Evolutionary conservation across 2,113 vertebrate species (phyloP).

Genomic region (Eublepharis macularius): DNA sequence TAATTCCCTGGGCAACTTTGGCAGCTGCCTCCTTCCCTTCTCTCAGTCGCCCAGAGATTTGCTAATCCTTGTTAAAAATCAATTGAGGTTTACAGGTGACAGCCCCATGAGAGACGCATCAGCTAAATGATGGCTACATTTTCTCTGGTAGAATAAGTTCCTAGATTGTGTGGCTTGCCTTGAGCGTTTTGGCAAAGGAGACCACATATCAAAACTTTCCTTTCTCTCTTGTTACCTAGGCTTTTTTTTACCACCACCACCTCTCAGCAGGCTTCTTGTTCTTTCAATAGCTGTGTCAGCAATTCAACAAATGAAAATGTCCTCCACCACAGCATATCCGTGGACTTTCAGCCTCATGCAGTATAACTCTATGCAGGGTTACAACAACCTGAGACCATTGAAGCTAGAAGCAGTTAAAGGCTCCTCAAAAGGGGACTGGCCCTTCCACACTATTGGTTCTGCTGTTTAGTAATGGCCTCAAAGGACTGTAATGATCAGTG

Average conservation of each 20-base stretch:
- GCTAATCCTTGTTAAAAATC: not conserved
- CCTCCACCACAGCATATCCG: not conserved
- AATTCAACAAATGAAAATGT: not conserved
- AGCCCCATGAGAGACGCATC: not conserved
- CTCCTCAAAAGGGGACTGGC: not conserved
- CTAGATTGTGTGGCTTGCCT: not conserved
- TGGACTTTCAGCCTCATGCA: not conserved
- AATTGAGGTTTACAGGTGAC: not conserved
- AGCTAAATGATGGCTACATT: not conserved
- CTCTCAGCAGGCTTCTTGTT: not conserved
- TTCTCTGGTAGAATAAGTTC: not conserved
- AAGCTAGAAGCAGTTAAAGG: not conserved
- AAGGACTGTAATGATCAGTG: no score
- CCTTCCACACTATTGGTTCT: not conserved
- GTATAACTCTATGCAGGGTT: no score
- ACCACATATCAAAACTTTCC: no score
- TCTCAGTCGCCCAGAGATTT: not conserved
- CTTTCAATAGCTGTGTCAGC: not conserved
- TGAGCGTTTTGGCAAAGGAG: not conserved
- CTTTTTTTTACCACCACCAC: no score
- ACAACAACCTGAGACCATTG: no score
- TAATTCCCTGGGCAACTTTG: not conserved
- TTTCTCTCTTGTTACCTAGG: no score
- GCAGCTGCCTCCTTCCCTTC: not conserved
- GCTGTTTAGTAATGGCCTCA: not conserved